Base-by-base conservation (phyloP, 2,888 invertebrate genomes). In the Clivina fossor region DNA sequence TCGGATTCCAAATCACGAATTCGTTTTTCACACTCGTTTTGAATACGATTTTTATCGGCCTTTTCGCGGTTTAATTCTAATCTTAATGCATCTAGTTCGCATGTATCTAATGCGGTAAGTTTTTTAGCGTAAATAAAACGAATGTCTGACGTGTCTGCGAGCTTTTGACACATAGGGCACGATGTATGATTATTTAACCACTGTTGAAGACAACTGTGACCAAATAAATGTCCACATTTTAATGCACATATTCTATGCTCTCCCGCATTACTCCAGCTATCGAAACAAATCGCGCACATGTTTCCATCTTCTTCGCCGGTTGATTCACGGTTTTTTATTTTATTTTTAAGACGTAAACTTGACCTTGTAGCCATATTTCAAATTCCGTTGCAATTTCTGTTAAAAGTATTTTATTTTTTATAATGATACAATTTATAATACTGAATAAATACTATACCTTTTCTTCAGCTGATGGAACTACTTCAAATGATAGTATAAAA, bases 181-280 rank as follows among this genome's bases (percentile, higher is more conserved):
- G 80, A 78, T 49, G 83, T 80, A 56, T 78, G 55, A 1, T 15
- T 79, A 47, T 74, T 76, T 3, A 93, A 71, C 93, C 93, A 93
- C 26, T 83, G 78, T 46, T 80, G 74, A 5, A 93, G 85, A 68
- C 96, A 96, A 13, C 80, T 78, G 1, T 83, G 74, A 0, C 97
- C 97, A 72, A 94, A 97, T 4, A 96, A 73, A 74, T 97, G 97
- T 0, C 97, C 97, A 72, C 97, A 97, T 67, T 85, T 86, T 5
- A 97, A 74, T 0, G 91, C 85, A n/a, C 88, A 87, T 2, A 96
- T 74, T 49, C 94, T 79, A 71, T 97, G 97, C 0, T 81, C 82
- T 0, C 95, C 96, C 0, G 86, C 82, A 69, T 86, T 91, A 2
- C 88, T 89, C 91, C 93, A 96, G 2, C 80, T 74, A 51, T 95